Percentiles rank a stretch among this genome's conserved stretches.
phyloP scores from a whole-genome alignment of 2,797 vertebrate genomes.

The Todus mexicanus region DNA sequence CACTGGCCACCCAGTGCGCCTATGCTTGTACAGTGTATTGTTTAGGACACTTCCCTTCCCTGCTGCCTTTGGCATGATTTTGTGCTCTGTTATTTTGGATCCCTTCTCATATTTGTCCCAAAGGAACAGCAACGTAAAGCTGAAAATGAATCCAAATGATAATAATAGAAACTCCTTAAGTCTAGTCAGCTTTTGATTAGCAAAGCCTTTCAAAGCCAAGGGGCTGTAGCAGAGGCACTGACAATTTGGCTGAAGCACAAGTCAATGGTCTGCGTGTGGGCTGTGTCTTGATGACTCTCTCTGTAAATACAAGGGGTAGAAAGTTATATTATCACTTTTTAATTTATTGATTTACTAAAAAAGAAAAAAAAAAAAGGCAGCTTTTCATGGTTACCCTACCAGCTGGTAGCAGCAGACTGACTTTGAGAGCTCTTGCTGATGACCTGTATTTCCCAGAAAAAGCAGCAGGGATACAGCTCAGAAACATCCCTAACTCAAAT shows the following conservation, averaged over 20 bases:
- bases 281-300: not conserved
- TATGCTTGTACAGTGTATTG: rapidly evolving
- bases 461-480: not conserved
- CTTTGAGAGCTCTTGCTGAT: not conserved
- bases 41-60: not conserved
- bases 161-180: not conserved
- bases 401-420: not conserved
- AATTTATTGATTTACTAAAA: not conserved
- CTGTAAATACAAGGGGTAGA: not conserved
- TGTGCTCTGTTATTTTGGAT: not conserved
- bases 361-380: too few relatives aligned
- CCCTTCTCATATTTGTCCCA: not conserved
- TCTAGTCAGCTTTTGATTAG: not conserved
- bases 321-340: not conserved
- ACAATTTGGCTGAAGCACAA: not conserved
- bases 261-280: not conserved
- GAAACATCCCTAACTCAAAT: not conserved
- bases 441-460: not conserved
- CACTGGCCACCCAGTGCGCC: not conserved
- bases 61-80: not conserved
- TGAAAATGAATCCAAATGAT: not conserved
- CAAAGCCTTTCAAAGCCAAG: not conserved
- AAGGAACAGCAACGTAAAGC: not conserved
- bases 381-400: not conserved
- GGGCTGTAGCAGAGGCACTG: not conserved